Evolutionary conservation across 2,113 vertebrate species (phyloP).

Genomic region (Clarias batrachus): DNA sequence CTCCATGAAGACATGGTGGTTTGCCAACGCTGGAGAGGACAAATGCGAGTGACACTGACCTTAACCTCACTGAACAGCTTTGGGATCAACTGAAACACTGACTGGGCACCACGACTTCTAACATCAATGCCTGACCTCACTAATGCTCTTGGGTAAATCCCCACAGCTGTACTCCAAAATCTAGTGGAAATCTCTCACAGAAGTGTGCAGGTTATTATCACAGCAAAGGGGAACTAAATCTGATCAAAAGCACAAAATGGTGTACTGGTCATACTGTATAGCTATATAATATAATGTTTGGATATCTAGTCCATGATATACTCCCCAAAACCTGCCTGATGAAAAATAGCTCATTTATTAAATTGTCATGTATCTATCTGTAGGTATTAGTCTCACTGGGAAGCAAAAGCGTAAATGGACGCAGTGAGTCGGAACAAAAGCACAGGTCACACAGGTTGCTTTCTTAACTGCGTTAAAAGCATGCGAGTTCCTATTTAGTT

Average conservation of each 20-base stretch:
- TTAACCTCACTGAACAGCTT: background rate
- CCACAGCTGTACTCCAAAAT: background rate
- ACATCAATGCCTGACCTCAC: background rate
- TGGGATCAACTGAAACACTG: background rate
- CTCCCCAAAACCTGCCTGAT: background rate
- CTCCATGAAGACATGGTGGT: background rate
- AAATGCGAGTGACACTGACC: background rate
- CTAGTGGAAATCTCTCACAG: background rate
- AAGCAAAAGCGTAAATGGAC: background rate
- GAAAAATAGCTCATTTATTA: background rate
- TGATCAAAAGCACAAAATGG: background rate
- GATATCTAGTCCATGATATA: background rate
- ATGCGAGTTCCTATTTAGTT: conserved; percentile 17
- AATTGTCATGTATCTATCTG: background rate
- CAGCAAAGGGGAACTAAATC: background rate
- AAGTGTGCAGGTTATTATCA: background rate
- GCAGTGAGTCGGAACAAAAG: background rate
- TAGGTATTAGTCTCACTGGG: background rate
- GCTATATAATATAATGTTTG: background rate
- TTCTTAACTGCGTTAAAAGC: conserved; percentile 36
- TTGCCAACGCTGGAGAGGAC: background rate
- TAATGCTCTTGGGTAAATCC: background rate
- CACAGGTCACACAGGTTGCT: background rate
- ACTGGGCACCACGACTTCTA: background rate
- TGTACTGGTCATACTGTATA: background rate